These are phyloP conservation scores for Tromatobia lineatoria DNA, from an alignment of 2,888 invertebrate species.

Conservation along the genomic window DNA sequence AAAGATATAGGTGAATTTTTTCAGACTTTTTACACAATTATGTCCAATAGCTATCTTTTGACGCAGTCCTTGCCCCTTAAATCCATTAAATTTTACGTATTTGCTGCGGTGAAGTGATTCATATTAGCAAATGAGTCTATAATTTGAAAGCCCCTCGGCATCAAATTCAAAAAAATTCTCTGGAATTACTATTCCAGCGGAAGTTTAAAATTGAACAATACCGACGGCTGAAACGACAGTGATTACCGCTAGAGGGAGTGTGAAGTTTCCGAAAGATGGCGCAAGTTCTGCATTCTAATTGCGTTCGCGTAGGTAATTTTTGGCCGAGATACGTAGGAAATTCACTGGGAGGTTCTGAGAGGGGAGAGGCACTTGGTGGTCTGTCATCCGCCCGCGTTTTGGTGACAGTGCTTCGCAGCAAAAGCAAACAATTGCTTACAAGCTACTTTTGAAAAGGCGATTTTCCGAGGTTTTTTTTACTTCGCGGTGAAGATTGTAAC, in stretches of 20 bases:
- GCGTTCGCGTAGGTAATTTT: constrained; percentile 7
- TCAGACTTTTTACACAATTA: too few species aligned
- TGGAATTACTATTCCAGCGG: too few species aligned
- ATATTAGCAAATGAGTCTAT: too few species aligned
- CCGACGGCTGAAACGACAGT: background rate
- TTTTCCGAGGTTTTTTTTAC: background rate
- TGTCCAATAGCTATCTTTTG: too few species aligned
- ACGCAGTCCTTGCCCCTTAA: too few species aligned
- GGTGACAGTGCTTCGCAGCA: constrained; percentile 8
- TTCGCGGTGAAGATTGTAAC: background rate
- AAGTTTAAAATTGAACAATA: background rate
- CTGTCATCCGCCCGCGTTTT: constrained; percentile 24
- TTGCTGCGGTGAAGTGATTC: too few species aligned
- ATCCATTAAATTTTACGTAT: too few species aligned
- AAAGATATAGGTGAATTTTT: too few species aligned
- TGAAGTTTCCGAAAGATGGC: constrained; percentile 12
- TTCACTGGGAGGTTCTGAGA: background rate
- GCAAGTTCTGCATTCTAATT: constrained; percentile 12
- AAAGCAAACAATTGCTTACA: background rate
- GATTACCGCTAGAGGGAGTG: background rate
- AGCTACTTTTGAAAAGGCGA: background rate
- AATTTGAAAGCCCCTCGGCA: too few species aligned
- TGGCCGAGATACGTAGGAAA: constrained; percentile 12
- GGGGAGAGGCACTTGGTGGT: constrained; percentile 1
- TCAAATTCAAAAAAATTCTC: too few species aligned